A percentile compares a stretch with the other conserved stretches of the same genome.
phyloP scores from a whole-genome alignment of 53 echinoderm and acorn worm genomes.

The Zoroaster sp. region DNA sequence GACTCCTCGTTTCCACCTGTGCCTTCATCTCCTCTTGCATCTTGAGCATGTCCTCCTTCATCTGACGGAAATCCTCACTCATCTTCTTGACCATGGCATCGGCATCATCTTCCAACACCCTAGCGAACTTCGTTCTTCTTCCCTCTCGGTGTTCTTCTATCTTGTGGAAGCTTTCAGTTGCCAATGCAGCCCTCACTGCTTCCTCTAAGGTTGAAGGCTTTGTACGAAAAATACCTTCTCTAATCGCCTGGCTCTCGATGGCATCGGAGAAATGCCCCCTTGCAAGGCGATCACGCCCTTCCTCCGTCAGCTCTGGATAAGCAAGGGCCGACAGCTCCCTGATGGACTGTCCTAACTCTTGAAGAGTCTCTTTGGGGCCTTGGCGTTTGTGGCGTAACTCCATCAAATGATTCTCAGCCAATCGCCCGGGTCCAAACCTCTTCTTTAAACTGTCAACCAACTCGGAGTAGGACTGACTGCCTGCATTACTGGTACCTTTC shows the following conservation, averaged over 20 bases:
- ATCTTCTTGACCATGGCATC: not conserved
- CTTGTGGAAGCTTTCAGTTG: constrained; percentile 1
- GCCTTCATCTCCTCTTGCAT: constrained; percentile 11
- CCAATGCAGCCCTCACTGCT: constrained; percentile 33
- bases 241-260: constrained; percentile 23
- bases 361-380: constrained; percentile 34
- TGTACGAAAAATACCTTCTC: constrained; percentile 22
- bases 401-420: constrained; percentile 27
- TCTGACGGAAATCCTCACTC: not conserved
- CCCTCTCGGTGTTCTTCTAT: constrained; percentile 9
- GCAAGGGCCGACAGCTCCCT: constrained; percentile 43
- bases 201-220: constrained; percentile 25
- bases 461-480: not conserved
- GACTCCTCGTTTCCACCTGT: constrained; percentile 8
- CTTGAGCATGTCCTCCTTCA: not conserved
- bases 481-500: not conserved
- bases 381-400: constrained; percentile 42
- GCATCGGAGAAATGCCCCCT: constrained; percentile 59
- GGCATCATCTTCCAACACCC: not conserved
- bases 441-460: constrained; percentile 20
- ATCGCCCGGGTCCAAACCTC: constrained; percentile 38
- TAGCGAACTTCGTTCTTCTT: not conserved
- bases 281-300: constrained; percentile 47
- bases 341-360: constrained; percentile 50
- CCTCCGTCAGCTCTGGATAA: constrained; percentile 31